Evolutionary conservation across 92 coral and sea anemone genomes (phyloP).

Genomic region (Porites divaricata): DNA sequence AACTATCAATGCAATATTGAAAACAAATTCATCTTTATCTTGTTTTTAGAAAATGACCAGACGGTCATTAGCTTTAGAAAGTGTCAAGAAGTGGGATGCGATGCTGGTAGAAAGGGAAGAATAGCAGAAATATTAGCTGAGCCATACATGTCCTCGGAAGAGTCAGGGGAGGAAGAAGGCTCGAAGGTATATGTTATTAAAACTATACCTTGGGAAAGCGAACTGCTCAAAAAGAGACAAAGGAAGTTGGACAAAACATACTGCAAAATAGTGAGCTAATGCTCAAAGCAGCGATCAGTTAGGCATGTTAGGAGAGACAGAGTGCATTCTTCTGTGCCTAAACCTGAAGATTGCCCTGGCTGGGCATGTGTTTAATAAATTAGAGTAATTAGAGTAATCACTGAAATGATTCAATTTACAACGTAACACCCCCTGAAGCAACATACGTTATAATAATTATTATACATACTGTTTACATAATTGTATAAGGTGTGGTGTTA

Average conservation of each 20-base stretch:
- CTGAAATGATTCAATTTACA: no score
- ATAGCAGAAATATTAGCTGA: no score
- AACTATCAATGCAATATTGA: not conserved
- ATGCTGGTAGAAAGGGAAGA: no score
- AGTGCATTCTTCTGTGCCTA: not conserved
- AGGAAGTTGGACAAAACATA: constrained; percentile 21
- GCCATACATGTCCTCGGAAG: constrained; percentile 42
- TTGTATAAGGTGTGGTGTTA: no score
- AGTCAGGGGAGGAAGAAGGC: constrained; percentile 22
- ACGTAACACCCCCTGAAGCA: no score
- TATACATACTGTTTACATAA: no score
- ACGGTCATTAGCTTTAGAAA: constrained; percentile 1
- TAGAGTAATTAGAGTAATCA: no score
- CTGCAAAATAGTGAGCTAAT: not conserved
- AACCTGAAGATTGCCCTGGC: constrained; percentile 13
- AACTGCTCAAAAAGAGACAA: not conserved
- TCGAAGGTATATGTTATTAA: not conserved
- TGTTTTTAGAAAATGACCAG: constrained; percentile 29
- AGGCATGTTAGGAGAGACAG: not conserved
- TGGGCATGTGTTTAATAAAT: constrained; percentile 46
- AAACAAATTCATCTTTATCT: not conserved
- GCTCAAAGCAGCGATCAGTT: not conserved
- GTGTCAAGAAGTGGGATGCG: no score
- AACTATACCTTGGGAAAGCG: constrained; percentile 28
- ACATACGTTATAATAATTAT: no score